phyloP scores from a whole-genome alignment of 2,113 vertebrate genomes.

The Ctenomys sociabilis region DNA sequence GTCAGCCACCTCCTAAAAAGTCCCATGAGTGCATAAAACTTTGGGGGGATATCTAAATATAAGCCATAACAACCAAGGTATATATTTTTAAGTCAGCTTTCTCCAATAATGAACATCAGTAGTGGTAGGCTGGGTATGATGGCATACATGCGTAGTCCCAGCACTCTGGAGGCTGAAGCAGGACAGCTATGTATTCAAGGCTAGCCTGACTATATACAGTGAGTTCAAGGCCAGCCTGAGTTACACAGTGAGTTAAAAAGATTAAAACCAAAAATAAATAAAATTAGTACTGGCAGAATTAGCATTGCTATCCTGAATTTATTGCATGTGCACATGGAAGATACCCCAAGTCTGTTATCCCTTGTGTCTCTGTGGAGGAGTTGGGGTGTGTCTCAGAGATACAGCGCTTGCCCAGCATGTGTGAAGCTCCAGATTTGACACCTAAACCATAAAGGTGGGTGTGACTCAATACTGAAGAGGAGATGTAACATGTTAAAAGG shows the following conservation, averaged over 20 bases:
- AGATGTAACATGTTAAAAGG: not conserved
- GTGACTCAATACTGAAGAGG: not conserved
- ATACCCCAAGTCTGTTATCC: not conserved
- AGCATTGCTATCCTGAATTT: not conserved
- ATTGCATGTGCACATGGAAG: not conserved
- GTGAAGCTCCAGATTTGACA: not conserved
- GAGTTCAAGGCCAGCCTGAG: not conserved
- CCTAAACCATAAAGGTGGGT: too few species aligned
- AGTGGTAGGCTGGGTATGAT: not conserved
- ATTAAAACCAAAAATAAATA: not conserved
- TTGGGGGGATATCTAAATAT: too few species aligned
- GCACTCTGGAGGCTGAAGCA: not conserved
- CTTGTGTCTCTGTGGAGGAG: not conserved
- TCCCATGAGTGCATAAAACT: too few species aligned
- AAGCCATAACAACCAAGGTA: not conserved
- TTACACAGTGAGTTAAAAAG: too few species aligned
- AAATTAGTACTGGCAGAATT: not conserved
- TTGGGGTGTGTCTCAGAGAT: not conserved
- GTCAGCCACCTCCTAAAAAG: too few species aligned
- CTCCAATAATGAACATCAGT: not conserved
- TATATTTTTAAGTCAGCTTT: not conserved
- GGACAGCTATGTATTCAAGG: too few species aligned
- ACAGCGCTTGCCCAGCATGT: not conserved
- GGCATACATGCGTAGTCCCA: not conserved
- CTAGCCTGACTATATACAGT: too few species aligned